These are phyloP conservation scores for Conopomorpha cramerella DNA, from an alignment of 1,140 invertebrate species.

Conservation along the genomic window DNA sequence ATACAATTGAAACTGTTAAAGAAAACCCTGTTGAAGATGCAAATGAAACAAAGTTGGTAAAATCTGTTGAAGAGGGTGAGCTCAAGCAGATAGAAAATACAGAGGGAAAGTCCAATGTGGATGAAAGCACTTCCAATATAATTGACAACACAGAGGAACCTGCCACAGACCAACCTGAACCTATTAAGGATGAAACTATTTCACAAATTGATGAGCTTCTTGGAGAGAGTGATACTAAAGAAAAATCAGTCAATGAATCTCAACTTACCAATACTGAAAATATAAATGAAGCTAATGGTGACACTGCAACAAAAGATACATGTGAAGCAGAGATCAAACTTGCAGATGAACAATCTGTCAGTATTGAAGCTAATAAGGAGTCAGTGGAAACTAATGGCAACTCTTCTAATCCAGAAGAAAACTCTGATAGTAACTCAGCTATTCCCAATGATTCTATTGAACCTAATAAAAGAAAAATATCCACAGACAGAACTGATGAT, in stretches of 20 bases:
- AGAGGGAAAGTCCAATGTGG: no score
- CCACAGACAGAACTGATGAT: slow-evolving; percentile 14
- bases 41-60: no score
- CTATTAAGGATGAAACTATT: neutral
- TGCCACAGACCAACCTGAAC: no score
- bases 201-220: neutral
- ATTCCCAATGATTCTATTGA: neutral
- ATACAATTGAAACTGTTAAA: no score
- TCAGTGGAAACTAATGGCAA: slow-evolving; percentile 1
- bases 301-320: neutral
- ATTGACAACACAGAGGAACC: no score
- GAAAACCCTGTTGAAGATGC: no score
- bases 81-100: no score
- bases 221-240: neutral
- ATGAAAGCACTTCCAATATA: no score
- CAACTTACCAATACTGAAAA: slow-evolving; percentile 1
- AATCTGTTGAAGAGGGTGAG: no score
- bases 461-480: slow-evolving; percentile 27
- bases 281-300: neutral
- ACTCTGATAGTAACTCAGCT: neutral
- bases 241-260: neutral
- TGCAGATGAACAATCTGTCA: slow-evolving; percentile 2
- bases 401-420: neutral
- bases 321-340: no score
- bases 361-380: neutral